A percentile compares a stretch with the other conserved stretches of the same genome.
Conservation (phyloP, 2,113 vertebrate genomes). For the Malurus alboscapulatus region DNA sequence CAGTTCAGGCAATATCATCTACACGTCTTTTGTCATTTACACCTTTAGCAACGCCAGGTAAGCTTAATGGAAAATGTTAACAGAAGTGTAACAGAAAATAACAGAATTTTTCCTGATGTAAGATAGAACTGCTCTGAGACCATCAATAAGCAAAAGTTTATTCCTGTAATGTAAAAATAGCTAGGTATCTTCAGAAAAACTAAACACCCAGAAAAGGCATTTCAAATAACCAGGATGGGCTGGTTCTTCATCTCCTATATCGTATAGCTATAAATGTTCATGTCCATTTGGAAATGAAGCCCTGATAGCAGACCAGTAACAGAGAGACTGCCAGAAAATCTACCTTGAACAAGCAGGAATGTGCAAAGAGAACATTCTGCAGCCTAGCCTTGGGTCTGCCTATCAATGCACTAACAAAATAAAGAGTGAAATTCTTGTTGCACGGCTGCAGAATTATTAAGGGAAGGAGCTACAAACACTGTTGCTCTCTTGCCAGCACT, state of each 20-base stretch:
- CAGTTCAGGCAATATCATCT: background rate
- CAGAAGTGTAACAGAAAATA: background rate
- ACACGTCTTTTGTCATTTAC: background rate
- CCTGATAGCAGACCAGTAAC: background rate
- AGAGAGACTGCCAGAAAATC: background rate
- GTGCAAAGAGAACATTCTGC: background rate
- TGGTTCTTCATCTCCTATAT: background rate
- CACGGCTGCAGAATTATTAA: background rate
- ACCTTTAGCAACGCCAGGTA: background rate
- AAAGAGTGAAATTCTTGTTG: background rate
- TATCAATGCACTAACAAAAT: background rate
- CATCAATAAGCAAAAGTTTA: conserved; percentile 22
- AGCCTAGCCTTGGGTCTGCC: background rate
- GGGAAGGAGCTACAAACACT: background rate
- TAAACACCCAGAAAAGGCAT: conserved; percentile 12
- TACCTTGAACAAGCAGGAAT: background rate
- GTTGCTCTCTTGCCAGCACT: background rate
- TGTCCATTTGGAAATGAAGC: background rate
- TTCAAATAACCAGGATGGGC: background rate
- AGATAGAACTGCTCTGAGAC: conserved; percentile 11
- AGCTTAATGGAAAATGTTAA: conserved; percentile 1
- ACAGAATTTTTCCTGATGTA: conserved; percentile 16
- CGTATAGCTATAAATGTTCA: background rate
- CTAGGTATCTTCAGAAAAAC: conserved; percentile 19
- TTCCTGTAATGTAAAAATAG: conserved; percentile 24